Conservation (phyloP, 2,888 invertebrate species). For the Ennomos fuscantarius region DNA sequence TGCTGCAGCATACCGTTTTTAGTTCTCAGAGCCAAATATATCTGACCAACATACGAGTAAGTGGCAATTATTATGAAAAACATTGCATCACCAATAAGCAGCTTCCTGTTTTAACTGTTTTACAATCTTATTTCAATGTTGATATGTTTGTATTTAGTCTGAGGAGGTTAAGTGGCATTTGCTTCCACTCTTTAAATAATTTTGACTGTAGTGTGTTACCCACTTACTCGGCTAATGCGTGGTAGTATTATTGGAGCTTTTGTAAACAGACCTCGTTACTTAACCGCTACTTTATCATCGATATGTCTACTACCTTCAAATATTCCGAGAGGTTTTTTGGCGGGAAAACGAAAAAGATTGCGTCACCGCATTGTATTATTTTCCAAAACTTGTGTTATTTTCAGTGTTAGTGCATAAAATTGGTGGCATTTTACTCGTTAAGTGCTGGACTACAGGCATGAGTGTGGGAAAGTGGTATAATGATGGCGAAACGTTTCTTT, state of each 20-base stretch:
- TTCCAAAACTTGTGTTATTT: no score
- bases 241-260: constrained; percentile 20
- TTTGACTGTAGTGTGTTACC: constrained; percentile 36
- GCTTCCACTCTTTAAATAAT: constrained; percentile 47
- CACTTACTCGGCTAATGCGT: constrained; percentile 35
- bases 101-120: constrained; percentile 60
- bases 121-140: constrained; percentile 49
- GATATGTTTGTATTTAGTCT: constrained; percentile 39
- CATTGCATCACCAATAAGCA: constrained; percentile 33
- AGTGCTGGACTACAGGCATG: no score
- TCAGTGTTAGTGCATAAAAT: no score
- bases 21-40: constrained; percentile 1
- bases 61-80: constrained; percentile 39
- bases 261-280: constrained; percentile 14
- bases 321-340: no score
- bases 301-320: not conserved
- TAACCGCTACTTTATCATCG: constrained; percentile 4
- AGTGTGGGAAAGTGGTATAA: no score
- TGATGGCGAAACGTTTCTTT: not conserved
- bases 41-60: constrained; percentile 1
- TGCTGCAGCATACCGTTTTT: no score
- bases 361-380: no score
- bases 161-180: constrained; percentile 45
- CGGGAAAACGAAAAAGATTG: no score
- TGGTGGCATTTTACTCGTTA: no score